Evolutionary conservation across 1,140 invertebrate species (phyloP).

Genomic region (Bombus polaris): DNA sequence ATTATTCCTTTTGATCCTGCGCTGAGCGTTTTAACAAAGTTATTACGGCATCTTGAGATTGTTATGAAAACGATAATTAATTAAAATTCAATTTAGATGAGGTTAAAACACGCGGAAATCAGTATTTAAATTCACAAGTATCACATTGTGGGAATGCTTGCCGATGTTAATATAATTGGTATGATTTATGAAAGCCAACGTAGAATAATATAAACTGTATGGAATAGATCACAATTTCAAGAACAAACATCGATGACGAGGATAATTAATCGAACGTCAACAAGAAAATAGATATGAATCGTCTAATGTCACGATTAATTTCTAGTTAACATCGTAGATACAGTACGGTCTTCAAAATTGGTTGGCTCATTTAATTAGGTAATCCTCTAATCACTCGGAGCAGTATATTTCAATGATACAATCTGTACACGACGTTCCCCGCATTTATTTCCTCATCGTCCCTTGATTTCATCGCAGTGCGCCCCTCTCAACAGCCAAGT

Average conservation of each 20-base stretch:
- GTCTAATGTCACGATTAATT: not conserved
- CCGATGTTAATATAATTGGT: not conserved
- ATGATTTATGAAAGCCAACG: not conserved
- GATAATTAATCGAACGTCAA: not conserved
- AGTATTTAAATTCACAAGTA: not conserved
- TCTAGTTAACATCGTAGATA: not conserved
- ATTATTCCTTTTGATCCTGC: not conserved
- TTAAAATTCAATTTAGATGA: not conserved
- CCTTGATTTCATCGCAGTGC: conserved; percentile 30
- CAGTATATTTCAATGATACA: conserved; percentile 28
- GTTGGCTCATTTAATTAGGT: not conserved
- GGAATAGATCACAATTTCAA: not conserved
- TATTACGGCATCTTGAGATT: not conserved
- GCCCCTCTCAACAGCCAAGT: conserved; percentile 21
- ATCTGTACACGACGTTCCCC: conserved; percentile 2
- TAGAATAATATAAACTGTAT: not conserved
- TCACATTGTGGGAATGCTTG: not conserved
- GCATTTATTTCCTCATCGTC: conserved; percentile 34
- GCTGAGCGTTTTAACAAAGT: not conserved
- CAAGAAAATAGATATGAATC: not conserved
- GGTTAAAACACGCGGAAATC: not conserved
- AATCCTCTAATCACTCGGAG: conserved; percentile 10
- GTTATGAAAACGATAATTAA: not conserved
- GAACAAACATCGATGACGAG: not conserved
- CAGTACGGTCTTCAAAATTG: not conserved